Percentiles rank a stretch among this genome's conserved stretches.
These are phyloP conservation scores for Ceryle rudis DNA, from an alignment of 2,797 vertebrate genomes.

Conservation along the genomic window DNA sequence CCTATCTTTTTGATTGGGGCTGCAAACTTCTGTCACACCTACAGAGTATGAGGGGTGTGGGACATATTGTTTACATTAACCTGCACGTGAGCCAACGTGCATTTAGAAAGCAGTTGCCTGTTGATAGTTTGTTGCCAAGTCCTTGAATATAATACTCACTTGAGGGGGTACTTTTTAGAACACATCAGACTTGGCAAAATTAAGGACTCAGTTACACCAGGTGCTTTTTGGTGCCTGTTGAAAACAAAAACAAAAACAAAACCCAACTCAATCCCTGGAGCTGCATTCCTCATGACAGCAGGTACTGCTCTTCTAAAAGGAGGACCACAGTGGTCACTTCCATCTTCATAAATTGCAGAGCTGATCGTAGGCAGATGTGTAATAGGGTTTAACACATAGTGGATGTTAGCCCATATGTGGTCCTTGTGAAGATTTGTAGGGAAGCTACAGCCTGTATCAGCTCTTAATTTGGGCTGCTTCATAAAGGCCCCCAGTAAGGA, in stretches of 20 bases:
- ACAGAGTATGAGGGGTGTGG: background rate
- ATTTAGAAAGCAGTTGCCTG: background rate
- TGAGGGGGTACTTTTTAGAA: background rate
- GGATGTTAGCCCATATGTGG: background rate
- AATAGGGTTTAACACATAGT: background rate
- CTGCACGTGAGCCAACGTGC: background rate
- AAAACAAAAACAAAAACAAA: background rate
- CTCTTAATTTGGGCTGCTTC: background rate
- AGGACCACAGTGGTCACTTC: background rate
- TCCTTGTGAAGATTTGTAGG: background rate
- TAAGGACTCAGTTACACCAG: background rate
- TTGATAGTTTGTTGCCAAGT: background rate
- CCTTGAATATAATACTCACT: background rate
- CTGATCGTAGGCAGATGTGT: background rate
- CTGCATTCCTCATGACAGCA: background rate
- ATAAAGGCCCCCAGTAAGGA: background rate
- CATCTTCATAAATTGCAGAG: background rate
- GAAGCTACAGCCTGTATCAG: background rate
- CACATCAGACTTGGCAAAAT: background rate
- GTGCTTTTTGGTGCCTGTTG: background rate
- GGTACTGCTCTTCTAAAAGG: background rate
- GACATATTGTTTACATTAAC: conserved; percentile 4
- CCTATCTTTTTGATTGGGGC: background rate
- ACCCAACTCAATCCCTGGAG: background rate
- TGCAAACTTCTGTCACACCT: background rate